Conservation (phyloP, 2,797 vertebrate species). For the Pantherophis alleghaniensis region DNA sequence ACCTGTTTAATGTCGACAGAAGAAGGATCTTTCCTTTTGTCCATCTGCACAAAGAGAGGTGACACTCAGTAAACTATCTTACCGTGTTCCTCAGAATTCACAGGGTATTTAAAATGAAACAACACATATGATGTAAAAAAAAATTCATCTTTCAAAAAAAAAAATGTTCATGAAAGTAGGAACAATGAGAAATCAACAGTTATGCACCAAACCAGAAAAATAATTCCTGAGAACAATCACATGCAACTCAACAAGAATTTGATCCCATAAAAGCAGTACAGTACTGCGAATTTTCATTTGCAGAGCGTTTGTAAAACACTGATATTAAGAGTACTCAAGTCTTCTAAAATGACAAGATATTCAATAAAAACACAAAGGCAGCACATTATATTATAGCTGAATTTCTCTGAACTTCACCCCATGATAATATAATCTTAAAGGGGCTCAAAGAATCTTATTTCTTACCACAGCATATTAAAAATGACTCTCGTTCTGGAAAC, state of each 20-base stretch:
- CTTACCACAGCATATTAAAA: not conserved
- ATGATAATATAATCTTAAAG: not conserved
- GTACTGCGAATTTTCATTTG: not conserved
- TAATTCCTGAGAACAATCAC: not conserved
- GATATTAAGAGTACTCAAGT: too few species aligned
- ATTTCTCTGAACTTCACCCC: not conserved
- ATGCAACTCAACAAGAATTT: not conserved
- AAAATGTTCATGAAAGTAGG: not conserved
- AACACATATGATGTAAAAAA: not conserved
- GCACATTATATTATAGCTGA: not conserved
- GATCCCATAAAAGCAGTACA: not conserved
- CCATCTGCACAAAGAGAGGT: slow-evolving; percentile 70
- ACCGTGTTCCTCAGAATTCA: not conserved
- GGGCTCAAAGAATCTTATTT: not conserved
- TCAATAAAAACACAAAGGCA: not conserved
- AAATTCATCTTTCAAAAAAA: not conserved
- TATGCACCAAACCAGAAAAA: not conserved
- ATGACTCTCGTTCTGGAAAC: not conserved
- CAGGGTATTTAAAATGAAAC: not conserved
- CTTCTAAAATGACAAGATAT: not conserved
- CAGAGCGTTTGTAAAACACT: not conserved
- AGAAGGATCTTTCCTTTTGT: slow-evolving; percentile 88
- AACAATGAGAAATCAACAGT: not conserved
- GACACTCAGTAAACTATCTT: slow-evolving; percentile 4
- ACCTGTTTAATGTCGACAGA: slow-evolving; percentile 90